These are phyloP conservation scores for Ianthella basta DNA, from an alignment of 37 sponge, comb jelly and placozoan genomes.

Conservation along the genomic window DNA sequence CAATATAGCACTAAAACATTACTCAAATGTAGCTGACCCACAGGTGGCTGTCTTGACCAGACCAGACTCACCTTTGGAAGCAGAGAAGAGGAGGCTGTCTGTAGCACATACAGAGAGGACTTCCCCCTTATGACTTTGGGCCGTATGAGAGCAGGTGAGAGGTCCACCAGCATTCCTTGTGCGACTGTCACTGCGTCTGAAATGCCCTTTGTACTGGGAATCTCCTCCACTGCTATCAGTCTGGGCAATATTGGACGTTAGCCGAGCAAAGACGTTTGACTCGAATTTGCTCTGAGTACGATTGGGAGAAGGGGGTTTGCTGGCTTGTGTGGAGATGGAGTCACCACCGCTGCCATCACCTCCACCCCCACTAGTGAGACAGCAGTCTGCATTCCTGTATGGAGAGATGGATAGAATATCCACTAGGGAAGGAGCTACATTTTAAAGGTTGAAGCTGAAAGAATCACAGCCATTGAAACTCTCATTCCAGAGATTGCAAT, in stretches of 20 bases:
- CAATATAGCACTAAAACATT: too few relatives aligned
- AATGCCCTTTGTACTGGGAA: background rate
- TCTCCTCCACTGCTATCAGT: background rate
- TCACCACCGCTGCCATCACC: background rate
- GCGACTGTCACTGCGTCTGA: constrained; percentile 29
- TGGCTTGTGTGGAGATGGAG: background rate
- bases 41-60: too few relatives aligned
- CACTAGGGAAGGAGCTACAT: too few relatives aligned
- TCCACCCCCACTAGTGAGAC: too few relatives aligned
- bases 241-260: background rate
- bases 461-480: too few relatives aligned
- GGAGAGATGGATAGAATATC: too few relatives aligned
- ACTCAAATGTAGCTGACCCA: too few relatives aligned
- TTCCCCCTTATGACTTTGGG: constrained; percentile 61
- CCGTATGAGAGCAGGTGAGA: constrained; percentile 72
- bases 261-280: constrained; percentile 13
- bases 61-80: constrained; percentile 70
- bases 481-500: too few relatives aligned
- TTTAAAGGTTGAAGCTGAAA: too few relatives aligned
- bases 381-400: too few relatives aligned
- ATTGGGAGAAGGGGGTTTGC: constrained; percentile 11
- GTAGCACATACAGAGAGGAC: constrained; percentile 71
- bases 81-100: constrained; percentile 67
- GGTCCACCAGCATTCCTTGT: constrained; percentile 2
- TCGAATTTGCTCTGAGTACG: background rate